Evolutionary conservation across 2,797 vertebrate genomes (phyloP), one percentile per base, ranked within the genome.

Genomic region (Labroides dimidiatus): DNA sequence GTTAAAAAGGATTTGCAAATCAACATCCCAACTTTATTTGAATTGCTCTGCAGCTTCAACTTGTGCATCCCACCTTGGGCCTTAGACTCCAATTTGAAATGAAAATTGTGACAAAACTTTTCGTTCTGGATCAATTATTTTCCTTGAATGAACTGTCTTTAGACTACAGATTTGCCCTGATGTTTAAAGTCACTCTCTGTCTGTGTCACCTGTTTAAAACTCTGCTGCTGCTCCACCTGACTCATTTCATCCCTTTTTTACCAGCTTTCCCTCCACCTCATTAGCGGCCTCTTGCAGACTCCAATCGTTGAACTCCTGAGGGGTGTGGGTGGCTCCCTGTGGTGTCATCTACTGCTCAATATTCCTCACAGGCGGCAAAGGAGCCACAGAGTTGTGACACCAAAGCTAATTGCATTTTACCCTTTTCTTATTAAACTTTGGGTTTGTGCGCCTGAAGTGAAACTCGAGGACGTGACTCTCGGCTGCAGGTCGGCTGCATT

Each of bases 241-340:
- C 9, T 50, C 15, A 24, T 23, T 27, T 4, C 48, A 2, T 27
- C 14, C 21, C 48, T 14, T 50, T 24, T 15, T 9, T 42, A 3
- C 9, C 21, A 10, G 47, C 7, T 49, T 49, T 49, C 30, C 15
- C 9, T 9, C 15, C 21, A 0, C 20, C 12, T 56, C 63, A 47
- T 65, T 65, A 65, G 52, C 63, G 13, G 43, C 51, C 19, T 47
- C 49, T 49, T 42, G 39, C 49, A 4, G 48, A 8, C n/a, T 24
- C 6, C 20, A 21, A 42, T 13, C 5, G n/a, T 47, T 60, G 27
- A 2, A 2, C 13, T 30, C 41, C 7, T 19, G 55, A 10, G 23
- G 41, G 7, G 24, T 14, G 13, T 15, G 1, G 24, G 43, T 24
- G 14, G 24, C 50, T 36, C 30, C 41, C 42, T 3, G 23, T 6